Percentiles rank a stretch among this genome's conserved stretches.
These are phyloP conservation scores for Semaprochilodus insignis DNA, from an alignment of 2,797 vertebrate genomes.

Conservation along the genomic window DNA sequence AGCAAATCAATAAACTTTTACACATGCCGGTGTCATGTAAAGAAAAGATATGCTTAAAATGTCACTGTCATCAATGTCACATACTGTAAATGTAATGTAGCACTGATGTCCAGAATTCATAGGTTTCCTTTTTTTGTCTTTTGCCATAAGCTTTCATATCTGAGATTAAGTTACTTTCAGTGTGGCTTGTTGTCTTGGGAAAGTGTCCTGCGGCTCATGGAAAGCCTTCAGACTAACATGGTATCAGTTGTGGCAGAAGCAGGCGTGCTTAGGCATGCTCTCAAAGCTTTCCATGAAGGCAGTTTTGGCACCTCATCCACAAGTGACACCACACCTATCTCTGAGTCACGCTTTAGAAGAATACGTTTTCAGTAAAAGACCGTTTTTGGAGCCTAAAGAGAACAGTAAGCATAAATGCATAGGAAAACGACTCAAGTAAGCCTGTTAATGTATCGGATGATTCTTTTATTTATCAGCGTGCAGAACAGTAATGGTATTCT, in stretches of 20 bases:
- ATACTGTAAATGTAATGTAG: conserved; percentile 39
- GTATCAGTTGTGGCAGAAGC: conserved; percentile 15
- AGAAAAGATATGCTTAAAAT: conserved; percentile 40
- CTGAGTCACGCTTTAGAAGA: conserved; percentile 10
- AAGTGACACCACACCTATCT: conserved; percentile 17
- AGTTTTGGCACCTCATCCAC: conserved; percentile 27
- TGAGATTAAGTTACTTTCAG: conserved; percentile 27
- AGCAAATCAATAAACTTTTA: conserved; percentile 36
- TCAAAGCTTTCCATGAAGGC: conserved; percentile 12
- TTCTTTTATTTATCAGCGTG: conserved; percentile 44
- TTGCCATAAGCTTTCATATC: conserved; percentile 19
- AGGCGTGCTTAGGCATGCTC: conserved; percentile 1
- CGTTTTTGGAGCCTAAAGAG: conserved; percentile 35
- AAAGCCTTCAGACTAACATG: conserved; percentile 25
- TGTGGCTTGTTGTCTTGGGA: background rate
- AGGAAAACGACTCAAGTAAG: conserved; percentile 37
- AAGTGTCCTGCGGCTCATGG: conserved; percentile 17
- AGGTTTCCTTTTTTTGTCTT: conserved; percentile 1
- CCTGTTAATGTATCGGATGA: conserved; percentile 42
- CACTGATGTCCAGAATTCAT: conserved; percentile 23
- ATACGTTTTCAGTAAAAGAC: conserved; percentile 23
- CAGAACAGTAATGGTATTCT: conserved; percentile 61
- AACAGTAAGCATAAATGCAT: conserved; percentile 23
- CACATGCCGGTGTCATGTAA: conserved; percentile 28
- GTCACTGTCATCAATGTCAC: conserved; percentile 36